Base-by-base conservation (phyloP, 2,113 vertebrate species). In the Trichechus manatus region DNA sequence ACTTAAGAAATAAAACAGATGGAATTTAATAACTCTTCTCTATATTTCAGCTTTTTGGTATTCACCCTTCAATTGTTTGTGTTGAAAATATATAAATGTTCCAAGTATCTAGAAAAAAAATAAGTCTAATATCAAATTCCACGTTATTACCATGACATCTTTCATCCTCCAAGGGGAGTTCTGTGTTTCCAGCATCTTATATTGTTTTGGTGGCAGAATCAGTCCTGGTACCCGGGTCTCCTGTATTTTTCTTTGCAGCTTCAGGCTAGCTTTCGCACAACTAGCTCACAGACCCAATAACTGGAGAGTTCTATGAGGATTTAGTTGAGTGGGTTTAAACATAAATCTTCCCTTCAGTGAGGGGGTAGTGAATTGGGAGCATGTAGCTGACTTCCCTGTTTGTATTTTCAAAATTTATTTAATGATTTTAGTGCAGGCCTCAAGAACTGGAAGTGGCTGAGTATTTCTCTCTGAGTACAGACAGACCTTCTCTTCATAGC, bases 301-400 rank as follows among this genome's bases (percentile, higher is more conserved):
- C 44, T 80, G n/a, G 1, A 39, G 36, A 64, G 4, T 89, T 31
- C 11, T 44, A 4, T 14, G 14, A 25, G 63, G 6, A n/a, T 70
- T 22, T 75, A 31, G 22, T 53, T 39, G 15, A 47, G 11, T 0
- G 29, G 9, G 13, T 47, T 81, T 66, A 44, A 83, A 9, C 47
- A 50, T 0, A 22, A 1, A 8, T 33, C 15, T 44, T 31, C 5
- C 14, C 19, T 53, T 33, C 25, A 15, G 11, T 56, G 47, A 72
- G 0, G 6, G 1, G 0, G 7, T 11, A 6, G 13, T 4, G 53
- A 17, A 11, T 9, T 17, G 53, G 20, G 14, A 22, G 17, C 31
- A 15, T 10, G 13, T 1, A 36, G 63, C 6, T 22, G 27, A 42
- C 27, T 68, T 39, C 14, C 47, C 5, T 36, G 3, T 82, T 72